Conservation (phyloP, 2,888 invertebrate genomes). For the Willowsia nigromaculata region DNA sequence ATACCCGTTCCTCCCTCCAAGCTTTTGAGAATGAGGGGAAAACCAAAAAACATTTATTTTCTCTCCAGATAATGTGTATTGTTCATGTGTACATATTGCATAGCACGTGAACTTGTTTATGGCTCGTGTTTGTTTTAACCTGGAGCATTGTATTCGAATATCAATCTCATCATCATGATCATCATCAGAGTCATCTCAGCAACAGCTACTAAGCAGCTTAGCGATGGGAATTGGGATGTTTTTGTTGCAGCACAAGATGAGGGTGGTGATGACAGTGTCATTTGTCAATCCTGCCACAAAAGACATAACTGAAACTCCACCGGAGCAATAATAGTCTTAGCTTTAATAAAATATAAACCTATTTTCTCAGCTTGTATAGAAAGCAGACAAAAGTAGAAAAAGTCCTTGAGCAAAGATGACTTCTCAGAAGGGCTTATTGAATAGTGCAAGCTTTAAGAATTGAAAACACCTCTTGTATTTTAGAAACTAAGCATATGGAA, state of each 20-base stretch:
- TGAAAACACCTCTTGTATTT: too few relatives aligned
- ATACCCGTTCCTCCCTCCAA: background rate
- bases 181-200: background rate
- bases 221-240: background rate
- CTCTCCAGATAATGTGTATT: background rate
- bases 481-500: too few relatives aligned
- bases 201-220: background rate
- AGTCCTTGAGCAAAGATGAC: too few relatives aligned
- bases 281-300: conserved; percentile 21
- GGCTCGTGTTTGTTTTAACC: too few relatives aligned
- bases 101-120: too few relatives aligned
- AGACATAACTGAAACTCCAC: conserved; percentile 18
- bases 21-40: background rate
- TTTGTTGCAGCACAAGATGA: background rate
- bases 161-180: background rate
- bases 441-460: too few relatives aligned
- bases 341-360: background rate
- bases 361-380: too few relatives aligned
- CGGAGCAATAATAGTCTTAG: background rate
- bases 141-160: background rate
- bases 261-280: conserved; percentile 6
- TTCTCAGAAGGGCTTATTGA: too few relatives aligned
- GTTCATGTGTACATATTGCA: background rate
- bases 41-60: background rate
- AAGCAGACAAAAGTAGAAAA: too few relatives aligned